phyloP scores from a whole-genome alignment of 2,797 vertebrate species.

The Poecilia picta region DNA sequence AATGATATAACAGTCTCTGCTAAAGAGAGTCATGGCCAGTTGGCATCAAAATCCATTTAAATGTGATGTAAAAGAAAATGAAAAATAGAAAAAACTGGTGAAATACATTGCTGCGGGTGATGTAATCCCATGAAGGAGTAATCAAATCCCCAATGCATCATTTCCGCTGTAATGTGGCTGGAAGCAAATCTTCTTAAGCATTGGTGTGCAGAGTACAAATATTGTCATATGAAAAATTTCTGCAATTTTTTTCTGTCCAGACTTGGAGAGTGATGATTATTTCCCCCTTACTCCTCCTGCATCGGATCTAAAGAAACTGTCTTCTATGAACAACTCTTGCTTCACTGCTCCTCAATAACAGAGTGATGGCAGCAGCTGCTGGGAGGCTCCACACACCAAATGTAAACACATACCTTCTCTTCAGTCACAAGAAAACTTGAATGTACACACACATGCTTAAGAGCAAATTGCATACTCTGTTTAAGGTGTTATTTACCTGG shows the following conservation, averaged over 20 bases:
- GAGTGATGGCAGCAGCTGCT: constrained; percentile 67
- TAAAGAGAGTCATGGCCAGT: not conserved
- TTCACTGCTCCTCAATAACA: constrained; percentile 41
- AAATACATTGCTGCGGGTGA: not conserved
- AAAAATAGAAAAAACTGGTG: not conserved
- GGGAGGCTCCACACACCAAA: constrained; percentile 22
- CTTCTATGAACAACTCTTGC: constrained; percentile 51
- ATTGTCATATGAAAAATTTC: constrained; percentile 22
- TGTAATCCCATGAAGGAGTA: not conserved
- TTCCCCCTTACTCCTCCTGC: constrained; percentile 20
- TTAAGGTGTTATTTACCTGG: constrained; percentile 14
- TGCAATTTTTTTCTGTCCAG: constrained; percentile 40
- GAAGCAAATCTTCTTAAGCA: not conserved
- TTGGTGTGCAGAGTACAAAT: not conserved
- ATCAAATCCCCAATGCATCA: not conserved
- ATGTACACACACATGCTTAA: not conserved
- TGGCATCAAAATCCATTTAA: not conserved
- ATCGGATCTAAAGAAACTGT: constrained; percentile 29
- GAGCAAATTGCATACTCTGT: not conserved
- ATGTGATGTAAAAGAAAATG: not conserved
- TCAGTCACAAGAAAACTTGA: not conserved
- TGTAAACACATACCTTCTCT: constrained; percentile 17
- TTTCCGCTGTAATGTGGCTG: not conserved
- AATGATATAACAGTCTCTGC: not conserved
- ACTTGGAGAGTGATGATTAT: constrained; percentile 25